Conservation (phyloP, 2,888 invertebrate genomes). For the Unio pictorum region DNA sequence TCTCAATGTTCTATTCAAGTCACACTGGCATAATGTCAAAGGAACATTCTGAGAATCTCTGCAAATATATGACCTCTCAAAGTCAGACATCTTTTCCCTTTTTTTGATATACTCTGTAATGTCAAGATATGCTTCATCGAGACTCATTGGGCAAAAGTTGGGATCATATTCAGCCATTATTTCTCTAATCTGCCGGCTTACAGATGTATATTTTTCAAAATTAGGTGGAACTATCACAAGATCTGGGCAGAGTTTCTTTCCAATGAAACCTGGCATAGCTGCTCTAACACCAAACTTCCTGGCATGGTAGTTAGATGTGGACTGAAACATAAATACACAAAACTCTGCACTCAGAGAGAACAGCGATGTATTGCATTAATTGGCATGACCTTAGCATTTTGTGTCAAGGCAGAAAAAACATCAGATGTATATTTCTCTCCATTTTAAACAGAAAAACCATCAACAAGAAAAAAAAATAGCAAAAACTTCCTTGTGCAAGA, state of each 20-base stretch:
- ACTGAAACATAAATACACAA: conserved; percentile 63
- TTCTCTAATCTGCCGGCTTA: conserved; percentile 69
- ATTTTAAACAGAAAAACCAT: too few species aligned
- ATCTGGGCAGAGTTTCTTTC: conserved; percentile 76
- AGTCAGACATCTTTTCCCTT: conserved; percentile 41
- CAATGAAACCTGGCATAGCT: conserved; percentile 79
- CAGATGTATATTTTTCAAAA: conserved; percentile 74
- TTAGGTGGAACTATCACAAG: conserved; percentile 74
- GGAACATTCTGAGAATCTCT: conserved; percentile 26
- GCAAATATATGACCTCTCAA: conserved; percentile 52
- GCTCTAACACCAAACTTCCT: conserved; percentile 77
- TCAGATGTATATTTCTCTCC: too few species aligned
- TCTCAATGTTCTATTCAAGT: conserved; percentile 32
- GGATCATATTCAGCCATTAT: conserved; percentile 75
- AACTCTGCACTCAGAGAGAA: too few species aligned
- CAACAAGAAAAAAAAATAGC: too few species aligned
- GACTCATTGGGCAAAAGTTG: conserved; percentile 72
- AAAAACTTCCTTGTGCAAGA: too few species aligned
- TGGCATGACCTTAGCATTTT: too few species aligned
- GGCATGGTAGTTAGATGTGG: conserved; percentile 77
- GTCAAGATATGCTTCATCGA: conserved; percentile 78
- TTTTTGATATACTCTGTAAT: conserved; percentile 72
- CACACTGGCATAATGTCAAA: conserved; percentile 43
- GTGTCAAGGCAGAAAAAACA: too few species aligned
- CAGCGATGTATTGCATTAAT: too few species aligned